Evolutionary conservation across 1,140 invertebrate genomes (phyloP).

Genomic region (Drosophila novamexicana): DNA sequence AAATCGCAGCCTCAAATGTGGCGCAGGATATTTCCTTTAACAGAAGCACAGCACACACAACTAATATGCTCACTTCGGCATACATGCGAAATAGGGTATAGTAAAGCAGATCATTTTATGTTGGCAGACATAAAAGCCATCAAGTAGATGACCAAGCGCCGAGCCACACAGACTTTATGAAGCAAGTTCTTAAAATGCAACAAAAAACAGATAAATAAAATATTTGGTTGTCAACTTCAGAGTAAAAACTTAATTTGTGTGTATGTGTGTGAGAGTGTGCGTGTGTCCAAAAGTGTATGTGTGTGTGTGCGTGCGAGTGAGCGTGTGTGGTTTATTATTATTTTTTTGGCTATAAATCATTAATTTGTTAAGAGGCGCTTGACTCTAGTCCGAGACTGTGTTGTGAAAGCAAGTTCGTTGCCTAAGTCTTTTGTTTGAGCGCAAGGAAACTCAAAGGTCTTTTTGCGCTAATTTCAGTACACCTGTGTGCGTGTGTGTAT

Average conservation of each 20-base stretch:
- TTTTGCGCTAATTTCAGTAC: constrained; percentile 53
- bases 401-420: constrained; percentile 83
- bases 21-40: no score
- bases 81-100: background rate
- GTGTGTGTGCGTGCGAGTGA: constrained; percentile 3
- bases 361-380: constrained; percentile 72
- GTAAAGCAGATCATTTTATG: constrained; percentile 9
- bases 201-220: background rate
- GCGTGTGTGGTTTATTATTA: constrained; percentile 52
- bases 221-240: constrained; percentile 20
- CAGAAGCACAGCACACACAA: background rate
- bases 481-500: background rate
- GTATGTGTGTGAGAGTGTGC: constrained; percentile 11
- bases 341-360: constrained; percentile 66
- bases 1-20: no score
- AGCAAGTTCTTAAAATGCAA: constrained; percentile 3
- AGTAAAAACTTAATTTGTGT: constrained; percentile 30
- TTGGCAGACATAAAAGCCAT: constrained; percentile 19
- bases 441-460: constrained; percentile 60
- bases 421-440: constrained; percentile 74
- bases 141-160: constrained; percentile 1
- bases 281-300: constrained; percentile 2
- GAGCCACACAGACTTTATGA: constrained; percentile 20
- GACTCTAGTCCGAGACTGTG: constrained; percentile 3
- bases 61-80: background rate